Percentiles rank a stretch among this genome's conserved stretches.
Evolutionary conservation across 2,888 invertebrate genomes (phyloP).

Genomic region (Aquatica leii): DNA sequence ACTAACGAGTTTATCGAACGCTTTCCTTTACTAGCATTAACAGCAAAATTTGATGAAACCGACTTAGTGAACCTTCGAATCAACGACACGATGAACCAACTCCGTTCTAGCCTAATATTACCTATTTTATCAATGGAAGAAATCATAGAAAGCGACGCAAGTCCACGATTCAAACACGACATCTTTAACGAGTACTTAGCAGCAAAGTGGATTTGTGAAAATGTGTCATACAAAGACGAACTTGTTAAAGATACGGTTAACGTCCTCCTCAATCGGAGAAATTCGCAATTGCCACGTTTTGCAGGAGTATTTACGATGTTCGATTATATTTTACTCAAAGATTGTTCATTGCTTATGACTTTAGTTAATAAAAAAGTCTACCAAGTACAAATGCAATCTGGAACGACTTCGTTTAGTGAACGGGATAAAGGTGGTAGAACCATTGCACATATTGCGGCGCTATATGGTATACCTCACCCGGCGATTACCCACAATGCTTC

Average conservation of each 20-base stretch:
- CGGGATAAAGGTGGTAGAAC: background rate
- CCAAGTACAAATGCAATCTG: background rate
- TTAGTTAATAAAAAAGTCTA: background rate
- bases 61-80: background rate
- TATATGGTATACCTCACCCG: conserved; percentile 5
- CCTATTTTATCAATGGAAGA: background rate
- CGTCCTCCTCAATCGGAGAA: background rate
- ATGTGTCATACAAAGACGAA: background rate
- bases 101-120: background rate
- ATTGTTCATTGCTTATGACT: background rate
- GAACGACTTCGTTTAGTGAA: background rate
- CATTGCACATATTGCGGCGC: background rate
- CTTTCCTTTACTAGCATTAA: conserved; percentile 3
- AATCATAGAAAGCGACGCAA: background rate
- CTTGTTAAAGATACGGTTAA: background rate
- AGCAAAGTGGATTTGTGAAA: conserved; percentile 15
- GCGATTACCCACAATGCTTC: background rate
- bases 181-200: conserved; percentile 17
- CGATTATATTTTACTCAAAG: conserved; percentile 5
- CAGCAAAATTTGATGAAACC: background rate
- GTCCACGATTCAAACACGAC: conserved; percentile 1
- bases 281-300: too few relatives aligned
- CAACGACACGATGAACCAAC: background rate
- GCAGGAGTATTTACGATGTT: conserved; percentile 8
- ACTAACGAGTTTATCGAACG: background rate